Percentiles rank a stretch among this genome's conserved stretches.
Conservation (phyloP, 2,888 invertebrate species). For the Drosophila nr. perissopoda region DNA sequence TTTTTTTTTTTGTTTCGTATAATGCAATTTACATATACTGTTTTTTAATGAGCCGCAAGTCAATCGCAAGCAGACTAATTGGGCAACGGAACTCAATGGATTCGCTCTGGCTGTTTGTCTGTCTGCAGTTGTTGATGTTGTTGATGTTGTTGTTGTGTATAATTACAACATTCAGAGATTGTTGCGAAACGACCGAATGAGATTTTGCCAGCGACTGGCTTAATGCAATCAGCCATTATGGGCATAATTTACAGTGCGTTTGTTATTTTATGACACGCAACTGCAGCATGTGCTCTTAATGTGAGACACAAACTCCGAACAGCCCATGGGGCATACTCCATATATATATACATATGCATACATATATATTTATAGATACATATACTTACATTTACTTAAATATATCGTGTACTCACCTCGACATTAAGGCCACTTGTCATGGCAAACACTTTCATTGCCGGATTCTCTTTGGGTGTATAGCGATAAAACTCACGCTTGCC, state of each 20-base stretch:
- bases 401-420: conserved; percentile 88
- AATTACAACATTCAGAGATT: conserved; percentile 66
- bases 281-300: conserved; percentile 74
- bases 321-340: not conserved
- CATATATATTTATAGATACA: not conserved
- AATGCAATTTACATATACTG: conserved; percentile 78
- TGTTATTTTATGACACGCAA: conserved; percentile 72
- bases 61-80: conserved; percentile 75
- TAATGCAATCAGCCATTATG: conserved; percentile 78
- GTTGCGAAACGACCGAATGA: conserved; percentile 29
- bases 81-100: conserved; percentile 56
- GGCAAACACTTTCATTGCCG: conserved; percentile 88
- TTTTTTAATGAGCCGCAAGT: conserved; percentile 80
- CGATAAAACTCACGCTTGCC: conserved; percentile 94
- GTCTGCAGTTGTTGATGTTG: not conserved
- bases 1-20: not conserved
- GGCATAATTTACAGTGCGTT: conserved; percentile 75
- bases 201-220: conserved; percentile 51
- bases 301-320: conserved; percentile 22
- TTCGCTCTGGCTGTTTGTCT: not conserved
- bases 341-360: not conserved
- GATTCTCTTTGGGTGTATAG: conserved; percentile 90
- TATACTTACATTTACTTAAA: not conserved
- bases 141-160: conserved; percentile 44
- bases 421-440: conserved; percentile 90